phyloP scores from a whole-genome alignment of 1,140 invertebrate genomes.

The Drosophila leontia region DNA sequence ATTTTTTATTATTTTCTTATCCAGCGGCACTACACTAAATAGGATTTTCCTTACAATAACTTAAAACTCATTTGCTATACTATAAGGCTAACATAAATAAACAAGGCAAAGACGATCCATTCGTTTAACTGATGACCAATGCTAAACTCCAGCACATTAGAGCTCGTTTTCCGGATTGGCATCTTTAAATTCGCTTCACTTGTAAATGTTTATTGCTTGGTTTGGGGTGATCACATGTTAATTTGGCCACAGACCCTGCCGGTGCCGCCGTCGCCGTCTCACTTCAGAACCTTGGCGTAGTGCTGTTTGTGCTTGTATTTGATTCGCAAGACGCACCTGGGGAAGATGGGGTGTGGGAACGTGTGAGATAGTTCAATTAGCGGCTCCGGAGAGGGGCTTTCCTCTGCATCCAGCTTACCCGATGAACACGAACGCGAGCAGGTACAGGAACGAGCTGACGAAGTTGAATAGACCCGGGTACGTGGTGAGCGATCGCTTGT shows the following conservation, averaged over 20 bases:
- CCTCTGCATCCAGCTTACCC: conserved; percentile 83
- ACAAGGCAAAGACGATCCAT: conserved; percentile 23
- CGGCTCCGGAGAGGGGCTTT: conserved; percentile 11
- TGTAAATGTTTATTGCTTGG: conserved; percentile 54
- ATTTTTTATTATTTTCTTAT: too few relatives aligned
- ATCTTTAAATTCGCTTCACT: conserved; percentile 52
- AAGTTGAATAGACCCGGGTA: conserved; percentile 87
- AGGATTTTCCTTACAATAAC: neutral
- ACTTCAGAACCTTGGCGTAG: conserved; percentile 77
- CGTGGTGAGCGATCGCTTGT: conserved; percentile 86
- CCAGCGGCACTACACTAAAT: too few relatives aligned
- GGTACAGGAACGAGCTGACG: conserved; percentile 85
- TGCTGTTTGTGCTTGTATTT: conserved; percentile 70
- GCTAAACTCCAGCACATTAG: conserved; percentile 1
- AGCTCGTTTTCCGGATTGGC: conserved; percentile 8
- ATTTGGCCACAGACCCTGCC: conserved; percentile 23
- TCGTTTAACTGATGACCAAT: neutral
- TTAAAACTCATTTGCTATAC: neutral
- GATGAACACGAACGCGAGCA: conserved; percentile 83
- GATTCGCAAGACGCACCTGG: conserved; percentile 72
- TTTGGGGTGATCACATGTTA: conserved; percentile 55
- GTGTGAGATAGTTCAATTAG: conserved; percentile 35
- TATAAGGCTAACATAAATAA: conserved; percentile 26
- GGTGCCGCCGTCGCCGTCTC: conserved; percentile 2
- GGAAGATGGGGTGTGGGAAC: conserved; percentile 6